Conservation (phyloP, 2,888 invertebrate genomes). For the Apodemia mormo region DNA sequence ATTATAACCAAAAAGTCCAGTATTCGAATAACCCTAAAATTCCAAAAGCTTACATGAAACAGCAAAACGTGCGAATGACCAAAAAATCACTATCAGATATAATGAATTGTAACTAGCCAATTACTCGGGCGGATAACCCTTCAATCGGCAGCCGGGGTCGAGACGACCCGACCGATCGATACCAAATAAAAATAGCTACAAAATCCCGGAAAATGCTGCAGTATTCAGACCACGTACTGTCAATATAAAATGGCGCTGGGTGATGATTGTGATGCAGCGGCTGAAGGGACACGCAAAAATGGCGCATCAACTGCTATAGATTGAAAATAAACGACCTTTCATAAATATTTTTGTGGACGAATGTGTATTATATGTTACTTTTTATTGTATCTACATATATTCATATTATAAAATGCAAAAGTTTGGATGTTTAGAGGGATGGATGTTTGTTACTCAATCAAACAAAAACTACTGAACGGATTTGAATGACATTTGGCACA, state of each 20-base stretch:
- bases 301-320: slow-evolving; percentile 55
- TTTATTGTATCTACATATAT: no score
- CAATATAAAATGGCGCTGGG: slow-evolving; percentile 76
- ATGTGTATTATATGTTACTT: background rate
- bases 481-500: no score
- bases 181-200: slow-evolving; percentile 74
- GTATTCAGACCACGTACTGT: slow-evolving; percentile 74
- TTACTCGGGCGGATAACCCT: slow-evolving; percentile 76
- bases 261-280: slow-evolving; percentile 69
- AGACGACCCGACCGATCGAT: slow-evolving; percentile 53
- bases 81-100: slow-evolving; percentile 58
- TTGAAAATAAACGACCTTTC: slow-evolving; percentile 62
- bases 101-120: slow-evolving; percentile 79
- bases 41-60: background rate
- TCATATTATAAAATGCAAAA: no score
- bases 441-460: no score
- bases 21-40: background rate
- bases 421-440: no score
- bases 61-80: slow-evolving; percentile 43
- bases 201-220: slow-evolving; percentile 69
- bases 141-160: slow-evolving; percentile 55
- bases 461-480: no score
- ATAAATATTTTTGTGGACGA: slow-evolving; percentile 9
- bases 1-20: background rate
- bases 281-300: slow-evolving; percentile 54